phyloP scores from a whole-genome alignment of 2,888 invertebrate species.

The Drosophila basisetae region DNA sequence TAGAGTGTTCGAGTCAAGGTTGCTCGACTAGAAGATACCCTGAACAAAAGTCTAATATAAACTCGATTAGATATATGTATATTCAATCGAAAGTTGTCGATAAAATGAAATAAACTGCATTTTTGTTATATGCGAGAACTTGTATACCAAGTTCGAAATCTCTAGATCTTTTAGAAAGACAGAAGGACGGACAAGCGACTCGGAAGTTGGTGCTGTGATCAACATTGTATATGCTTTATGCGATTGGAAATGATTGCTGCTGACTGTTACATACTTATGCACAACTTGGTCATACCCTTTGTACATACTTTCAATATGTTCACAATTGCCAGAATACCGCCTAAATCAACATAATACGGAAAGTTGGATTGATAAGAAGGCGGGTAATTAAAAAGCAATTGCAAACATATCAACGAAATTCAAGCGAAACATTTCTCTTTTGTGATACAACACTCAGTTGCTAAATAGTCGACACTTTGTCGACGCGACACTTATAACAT shows the following conservation, averaged over 20 bases:
- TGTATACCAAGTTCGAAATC: background rate
- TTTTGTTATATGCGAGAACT: background rate
- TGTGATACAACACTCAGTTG: background rate
- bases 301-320: background rate
- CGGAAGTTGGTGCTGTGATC: background rate
- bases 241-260: background rate
- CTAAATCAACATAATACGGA: background rate
- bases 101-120: background rate
- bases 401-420: slow-evolving; percentile 29
- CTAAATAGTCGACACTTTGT: background rate
- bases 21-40: background rate
- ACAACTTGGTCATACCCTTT: background rate
- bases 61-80: background rate
- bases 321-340: background rate
- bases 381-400: slow-evolving; percentile 69
- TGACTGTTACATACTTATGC: background rate
- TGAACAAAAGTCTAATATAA: background rate
- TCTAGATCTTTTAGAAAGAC: background rate
- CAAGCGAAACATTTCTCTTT: background rate
- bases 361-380: slow-evolving; percentile 29
- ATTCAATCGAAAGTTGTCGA: background rate
- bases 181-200: background rate
- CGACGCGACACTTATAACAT: slow-evolving; percentile 39
- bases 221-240: background rate
- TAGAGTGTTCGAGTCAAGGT: background rate